Evolutionary conservation across 2,888 invertebrate species (phyloP).

Genomic region (Philereme transversata): DNA sequence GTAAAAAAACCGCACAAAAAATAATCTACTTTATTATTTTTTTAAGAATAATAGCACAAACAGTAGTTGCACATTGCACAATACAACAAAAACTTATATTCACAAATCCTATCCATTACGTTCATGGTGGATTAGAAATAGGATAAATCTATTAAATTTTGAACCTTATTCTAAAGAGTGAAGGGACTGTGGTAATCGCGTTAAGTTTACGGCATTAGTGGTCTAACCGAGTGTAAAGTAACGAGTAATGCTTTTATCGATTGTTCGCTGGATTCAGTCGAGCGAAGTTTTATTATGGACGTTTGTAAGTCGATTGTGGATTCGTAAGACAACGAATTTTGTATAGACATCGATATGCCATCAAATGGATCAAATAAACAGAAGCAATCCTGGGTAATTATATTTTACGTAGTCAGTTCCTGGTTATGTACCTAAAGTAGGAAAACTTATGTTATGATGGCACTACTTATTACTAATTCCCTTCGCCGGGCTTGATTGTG

Average conservation of each 20-base stretch:
- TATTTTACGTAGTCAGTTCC: too few relatives aligned
- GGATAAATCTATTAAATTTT: conserved; percentile 17
- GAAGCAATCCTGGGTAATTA: too few relatives aligned
- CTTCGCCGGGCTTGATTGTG: too few relatives aligned
- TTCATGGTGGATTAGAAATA: conserved; percentile 37
- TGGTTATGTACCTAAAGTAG: too few relatives aligned
- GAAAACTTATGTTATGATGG: too few relatives aligned
- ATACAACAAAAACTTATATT: conserved; percentile 33
- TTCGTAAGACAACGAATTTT: conserved; percentile 11
- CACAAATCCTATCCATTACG: conserved; percentile 33
- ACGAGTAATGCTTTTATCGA: conserved; percentile 43
- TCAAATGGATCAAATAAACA: too few relatives aligned
- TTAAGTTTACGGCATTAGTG: conserved; percentile 42
- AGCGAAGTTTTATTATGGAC: conserved; percentile 17
- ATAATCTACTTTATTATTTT: not conserved
- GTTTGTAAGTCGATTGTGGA: conserved; percentile 15
- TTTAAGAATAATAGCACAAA: conserved; percentile 18
- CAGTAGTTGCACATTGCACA: conserved; percentile 40
- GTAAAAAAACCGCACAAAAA: not conserved
- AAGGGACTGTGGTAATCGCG: conserved; percentile 41
- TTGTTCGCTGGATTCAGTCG: conserved; percentile 28
- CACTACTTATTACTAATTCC: too few relatives aligned
- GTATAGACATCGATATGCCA: not conserved
- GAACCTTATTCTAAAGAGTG: conserved; percentile 27
- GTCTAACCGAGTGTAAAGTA: conserved; percentile 46